Base-by-base conservation (phyloP, 2,888 invertebrate genomes). In the Heliconius erato region DNA sequence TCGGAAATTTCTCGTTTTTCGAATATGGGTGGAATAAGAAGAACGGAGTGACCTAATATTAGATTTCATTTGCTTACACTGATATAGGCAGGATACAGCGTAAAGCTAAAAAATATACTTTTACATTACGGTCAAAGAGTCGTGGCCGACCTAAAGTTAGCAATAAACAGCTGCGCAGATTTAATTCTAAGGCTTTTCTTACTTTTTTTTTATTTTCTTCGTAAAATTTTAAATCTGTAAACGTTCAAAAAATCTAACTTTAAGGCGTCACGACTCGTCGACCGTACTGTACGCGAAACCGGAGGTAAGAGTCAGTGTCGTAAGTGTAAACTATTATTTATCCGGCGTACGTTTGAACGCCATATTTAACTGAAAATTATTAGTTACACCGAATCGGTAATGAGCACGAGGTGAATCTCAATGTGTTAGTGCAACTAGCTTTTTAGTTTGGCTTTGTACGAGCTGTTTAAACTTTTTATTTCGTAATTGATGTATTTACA, bases 331-430 rank as follows among this genome's bases (percentile, higher is more conserved):
- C 69, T 81, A 78, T 79, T 72, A 80, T 82, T 79, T 69, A 79
- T 82, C 80, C 82, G 63, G 68, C 67, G 74, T 68, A 78, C 54
- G 80, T 74, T 79, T 68, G 80, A 78, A 84, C 74, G 82, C 80
- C 82, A 79, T 80, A 80, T 82, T 67, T 74, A 83, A 79, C 80
- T 82, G 77, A 79, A 69, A 44, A 77, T 44, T 80, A 78, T 84
- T 74, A 78, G 76, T 74, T 72, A 71, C 26, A 68, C 77, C 40
- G n/a, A 82, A 74, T 82, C 79, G 84, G 82, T 49, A 28, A 74
- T 69, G 26, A 68, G 63, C 28, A 40, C 69, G 80, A 68, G 35
- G 16, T 68, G 79, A 82, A 79, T 77, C 65, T 68, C 44, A 82
- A 81, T 83, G 49, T 28, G n/a, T 16, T 35, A 19, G 6, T 32